phyloP scores from a whole-genome alignment of 2,888 invertebrate genomes.

The Dioctria rufipes region DNA sequence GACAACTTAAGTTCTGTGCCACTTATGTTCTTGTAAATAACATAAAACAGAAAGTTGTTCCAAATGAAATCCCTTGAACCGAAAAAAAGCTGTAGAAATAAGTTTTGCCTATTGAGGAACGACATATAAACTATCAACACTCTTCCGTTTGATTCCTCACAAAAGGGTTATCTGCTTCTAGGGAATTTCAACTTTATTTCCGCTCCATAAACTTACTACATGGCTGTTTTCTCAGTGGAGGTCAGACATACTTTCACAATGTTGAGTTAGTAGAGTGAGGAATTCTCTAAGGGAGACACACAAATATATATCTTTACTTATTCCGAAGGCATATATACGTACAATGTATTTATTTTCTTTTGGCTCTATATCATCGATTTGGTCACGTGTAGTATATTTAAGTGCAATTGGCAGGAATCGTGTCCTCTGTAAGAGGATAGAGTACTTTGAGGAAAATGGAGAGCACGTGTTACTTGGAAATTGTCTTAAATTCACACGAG shows the following conservation, averaged over 20 bases:
- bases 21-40: slow-evolving; percentile 15
- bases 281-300: not conserved
- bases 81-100: slow-evolving; percentile 2
- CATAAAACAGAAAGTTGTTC: slow-evolving; percentile 29
- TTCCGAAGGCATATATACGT: not conserved
- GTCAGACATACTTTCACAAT: slow-evolving; percentile 8
- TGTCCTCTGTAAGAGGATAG: slow-evolving; percentile 10
- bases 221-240: slow-evolving; percentile 20
- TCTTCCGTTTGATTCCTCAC: slow-evolving; percentile 42
- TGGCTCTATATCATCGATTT: slow-evolving; percentile 1
- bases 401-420: slow-evolving; percentile 36
- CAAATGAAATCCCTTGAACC: not conserved
- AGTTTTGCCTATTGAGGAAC: not conserved
- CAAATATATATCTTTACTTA: not conserved
- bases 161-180: slow-evolving; percentile 38
- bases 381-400: slow-evolving; percentile 9
- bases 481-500: not conserved
- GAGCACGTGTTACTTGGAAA: slow-evolving; percentile 9
- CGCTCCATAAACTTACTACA: slow-evolving; percentile 41
- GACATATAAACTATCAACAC: slow-evolving; percentile 48
- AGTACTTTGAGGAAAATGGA: slow-evolving; percentile 12
- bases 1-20: not conserved
- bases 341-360: slow-evolving; percentile 1
- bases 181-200: slow-evolving; percentile 50
- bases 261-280: slow-evolving; percentile 25